phyloP scores from a whole-genome alignment of 2,888 invertebrate genomes.

The Clivina fossor region DNA sequence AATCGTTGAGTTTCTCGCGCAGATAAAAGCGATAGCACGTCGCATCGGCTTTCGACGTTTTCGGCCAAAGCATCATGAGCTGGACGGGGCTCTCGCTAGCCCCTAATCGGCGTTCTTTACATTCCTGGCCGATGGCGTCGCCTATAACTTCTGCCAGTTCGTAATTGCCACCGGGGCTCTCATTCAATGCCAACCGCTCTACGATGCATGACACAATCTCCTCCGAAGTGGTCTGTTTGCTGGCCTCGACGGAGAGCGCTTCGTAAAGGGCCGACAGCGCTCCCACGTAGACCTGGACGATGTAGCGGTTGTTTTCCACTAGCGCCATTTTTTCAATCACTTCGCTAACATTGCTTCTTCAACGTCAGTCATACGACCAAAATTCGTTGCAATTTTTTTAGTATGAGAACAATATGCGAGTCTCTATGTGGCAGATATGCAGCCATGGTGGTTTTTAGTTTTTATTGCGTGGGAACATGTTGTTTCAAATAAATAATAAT shows the following conservation, averaged over 20 bases:
- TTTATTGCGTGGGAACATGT: conserved; percentile 24
- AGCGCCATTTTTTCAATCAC: conserved; percentile 58
- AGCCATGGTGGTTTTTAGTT: conserved; percentile 20
- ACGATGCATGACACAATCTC: conserved; percentile 90
- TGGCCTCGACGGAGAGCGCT: conserved; percentile 86
- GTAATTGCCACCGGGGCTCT: conserved; percentile 63
- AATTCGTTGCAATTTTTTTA: conserved; percentile 25
- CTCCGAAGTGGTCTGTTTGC: conserved; percentile 88
- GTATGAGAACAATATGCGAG: neutral
- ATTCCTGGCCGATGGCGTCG: conserved; percentile 83
- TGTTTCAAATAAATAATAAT: conserved; percentile 6
- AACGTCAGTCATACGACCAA: conserved; percentile 21
- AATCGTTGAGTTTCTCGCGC: conserved; percentile 81
- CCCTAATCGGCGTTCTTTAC: conserved; percentile 87
- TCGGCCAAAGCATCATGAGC: conserved; percentile 81
- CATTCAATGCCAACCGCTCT: conserved; percentile 66
- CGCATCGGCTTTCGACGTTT: conserved; percentile 58
- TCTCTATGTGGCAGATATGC: conserved; percentile 11
- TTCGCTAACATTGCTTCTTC: conserved; percentile 6
- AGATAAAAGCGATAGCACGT: conserved; percentile 78
- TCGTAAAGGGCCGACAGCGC: conserved; percentile 86
- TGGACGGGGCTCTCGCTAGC: conserved; percentile 79
- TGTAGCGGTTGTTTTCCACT: conserved; percentile 67
- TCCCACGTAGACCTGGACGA: conserved; percentile 86
- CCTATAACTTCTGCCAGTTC: conserved; percentile 88